A percentile compares a stretch with the other conserved stretches of the same genome.
These are phyloP conservation scores for Fistularia tabacaria DNA, from an alignment of 2,797 vertebrate species.

Conservation along the genomic window DNA sequence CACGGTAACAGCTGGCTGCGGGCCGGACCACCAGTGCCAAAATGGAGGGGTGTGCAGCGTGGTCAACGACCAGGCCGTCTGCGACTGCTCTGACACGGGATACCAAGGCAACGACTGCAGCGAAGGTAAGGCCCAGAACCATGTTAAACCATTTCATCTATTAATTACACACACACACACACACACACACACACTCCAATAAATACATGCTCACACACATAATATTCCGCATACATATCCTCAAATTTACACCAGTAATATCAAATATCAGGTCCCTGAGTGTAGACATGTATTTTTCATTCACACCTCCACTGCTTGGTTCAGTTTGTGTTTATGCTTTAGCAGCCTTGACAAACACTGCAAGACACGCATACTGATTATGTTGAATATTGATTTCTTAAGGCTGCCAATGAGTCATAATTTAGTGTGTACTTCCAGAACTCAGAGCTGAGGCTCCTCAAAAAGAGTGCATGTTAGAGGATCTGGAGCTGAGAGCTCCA, in stretches of 20 bases:
- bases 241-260: conserved; percentile 12
- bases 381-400: conserved; percentile 55
- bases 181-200: neutral
- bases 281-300: conserved; percentile 43
- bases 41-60: conserved; percentile 96
- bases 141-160: conserved; percentile 61
- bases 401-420: conserved; percentile 37
- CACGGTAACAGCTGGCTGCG: conserved; percentile 78
- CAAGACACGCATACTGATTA: conserved; percentile 55
- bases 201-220: conserved; percentile 13
- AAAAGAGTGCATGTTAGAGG: conserved; percentile 26
- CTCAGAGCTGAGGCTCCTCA: conserved; percentile 25
- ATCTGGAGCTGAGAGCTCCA: conserved; percentile 28
- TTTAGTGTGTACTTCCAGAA: conserved; percentile 33
- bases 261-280: conserved; percentile 16
- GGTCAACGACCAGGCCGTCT: conserved; percentile 88
- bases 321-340: conserved; percentile 28
- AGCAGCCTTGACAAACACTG: conserved; percentile 49
- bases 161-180: conserved; percentile 23
- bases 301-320: conserved; percentile 42
- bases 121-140: conserved; percentile 88
- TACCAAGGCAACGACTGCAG: conserved; percentile 98
- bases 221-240: conserved; percentile 1
- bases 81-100: conserved; percentile 95
- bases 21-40: conserved; percentile 86